Evolutionary conservation across 2,113 vertebrate species (phyloP).

Genomic region (Pseudopodoces humilis): DNA sequence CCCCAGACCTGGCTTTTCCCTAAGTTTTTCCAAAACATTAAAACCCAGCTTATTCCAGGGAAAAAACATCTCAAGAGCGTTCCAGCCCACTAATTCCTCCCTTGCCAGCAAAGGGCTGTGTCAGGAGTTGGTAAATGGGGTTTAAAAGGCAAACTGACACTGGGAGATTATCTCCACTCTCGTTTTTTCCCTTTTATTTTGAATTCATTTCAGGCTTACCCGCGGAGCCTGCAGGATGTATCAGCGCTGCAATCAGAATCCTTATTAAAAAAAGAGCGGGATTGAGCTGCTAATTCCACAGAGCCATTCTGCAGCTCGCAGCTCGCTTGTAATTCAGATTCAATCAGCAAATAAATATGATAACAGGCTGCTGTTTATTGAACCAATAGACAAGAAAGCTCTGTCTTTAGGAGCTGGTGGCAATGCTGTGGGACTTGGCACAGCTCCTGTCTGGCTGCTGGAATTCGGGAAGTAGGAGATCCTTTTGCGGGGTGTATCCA

Average conservation of each 20-base stretch:
- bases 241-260: not conserved
- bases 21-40: not conserved
- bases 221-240: not conserved
- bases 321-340: not conserved
- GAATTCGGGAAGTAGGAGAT: not conserved
- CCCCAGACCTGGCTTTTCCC: not conserved
- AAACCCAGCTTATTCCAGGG: not conserved
- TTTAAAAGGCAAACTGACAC: slow-evolving; percentile 6
- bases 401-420: not conserved
- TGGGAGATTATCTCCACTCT: not conserved
- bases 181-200: not conserved
- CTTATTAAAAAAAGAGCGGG: not conserved
- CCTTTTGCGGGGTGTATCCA: not conserved
- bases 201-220: not conserved
- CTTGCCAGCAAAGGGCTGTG: not conserved
- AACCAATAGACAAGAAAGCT: not conserved
- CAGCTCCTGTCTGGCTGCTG: not conserved
- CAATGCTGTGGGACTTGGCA: not conserved
- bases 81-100: not conserved
- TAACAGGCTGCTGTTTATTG: slow-evolving; percentile 1
- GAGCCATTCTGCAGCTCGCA: not conserved
- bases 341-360: slow-evolving; percentile 26
- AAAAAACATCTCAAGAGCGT: not conserved
- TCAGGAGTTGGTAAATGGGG: not conserved
- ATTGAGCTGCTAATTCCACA: slow-evolving; percentile 20